Evolutionary conservation across 2,113 vertebrate species (phyloP).

Genomic region (Etia nguti): DNA sequence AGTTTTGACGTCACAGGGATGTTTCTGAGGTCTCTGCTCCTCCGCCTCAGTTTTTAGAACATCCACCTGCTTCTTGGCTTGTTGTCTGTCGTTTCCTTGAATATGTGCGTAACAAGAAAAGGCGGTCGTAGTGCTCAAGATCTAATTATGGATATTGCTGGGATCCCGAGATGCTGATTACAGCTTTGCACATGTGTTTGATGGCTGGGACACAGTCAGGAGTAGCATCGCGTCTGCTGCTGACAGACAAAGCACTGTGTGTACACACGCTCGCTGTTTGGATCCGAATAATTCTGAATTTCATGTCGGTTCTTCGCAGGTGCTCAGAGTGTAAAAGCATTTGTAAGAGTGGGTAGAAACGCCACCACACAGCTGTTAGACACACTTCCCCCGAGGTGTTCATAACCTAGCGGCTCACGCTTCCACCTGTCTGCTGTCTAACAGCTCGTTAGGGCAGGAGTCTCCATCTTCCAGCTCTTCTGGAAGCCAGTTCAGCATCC

Average conservation of each 20-base stretch:
- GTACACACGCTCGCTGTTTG: background rate
- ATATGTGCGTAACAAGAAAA: background rate
- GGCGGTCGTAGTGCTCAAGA: background rate
- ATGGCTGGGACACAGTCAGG: background rate
- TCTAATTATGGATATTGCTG: background rate
- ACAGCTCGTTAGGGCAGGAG: background rate
- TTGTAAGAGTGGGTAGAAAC: background rate
- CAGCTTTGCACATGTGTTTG: background rate
- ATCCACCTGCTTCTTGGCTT: background rate
- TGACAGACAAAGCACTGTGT: background rate
- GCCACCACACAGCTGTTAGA: background rate
- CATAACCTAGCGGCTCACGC: background rate
- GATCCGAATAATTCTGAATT: background rate
- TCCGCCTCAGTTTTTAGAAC: background rate
- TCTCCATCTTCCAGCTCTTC: background rate
- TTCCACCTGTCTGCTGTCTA: background rate
- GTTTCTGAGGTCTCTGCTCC: background rate
- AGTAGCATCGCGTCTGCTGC: background rate
- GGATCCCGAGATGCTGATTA: background rate
- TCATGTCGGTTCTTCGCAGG: background rate
- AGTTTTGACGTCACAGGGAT: background rate
- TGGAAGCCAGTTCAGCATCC: background rate
- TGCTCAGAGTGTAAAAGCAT: rapidly evolving
- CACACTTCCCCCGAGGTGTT: background rate
- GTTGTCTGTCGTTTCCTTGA: background rate